phyloP scores from a whole-genome alignment of 2,113 vertebrate species.

The Periophthalmodon schlosseri region DNA sequence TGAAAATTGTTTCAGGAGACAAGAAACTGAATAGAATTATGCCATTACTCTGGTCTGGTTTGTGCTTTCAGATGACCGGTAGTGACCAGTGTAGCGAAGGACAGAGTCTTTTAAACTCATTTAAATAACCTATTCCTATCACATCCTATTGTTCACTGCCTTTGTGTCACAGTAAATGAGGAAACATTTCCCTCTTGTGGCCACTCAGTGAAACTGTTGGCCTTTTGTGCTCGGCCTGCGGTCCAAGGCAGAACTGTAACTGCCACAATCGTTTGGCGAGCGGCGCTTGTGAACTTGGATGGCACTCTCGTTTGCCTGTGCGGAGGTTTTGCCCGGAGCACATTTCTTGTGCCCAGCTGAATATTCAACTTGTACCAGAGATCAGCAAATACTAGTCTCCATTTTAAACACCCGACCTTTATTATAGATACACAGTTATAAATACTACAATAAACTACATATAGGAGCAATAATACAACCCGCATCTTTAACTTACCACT shows the following conservation, averaged over 20 bases:
- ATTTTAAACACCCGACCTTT: neutral
- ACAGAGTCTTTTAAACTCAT: neutral
- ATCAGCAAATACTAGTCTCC: neutral
- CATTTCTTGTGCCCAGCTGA: neutral
- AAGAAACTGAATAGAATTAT: neutral
- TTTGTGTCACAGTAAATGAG: constrained; percentile 13
- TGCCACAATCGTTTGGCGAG: neutral
- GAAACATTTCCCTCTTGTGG: constrained; percentile 64
- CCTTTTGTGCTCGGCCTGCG: neutral
- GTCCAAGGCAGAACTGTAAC: neutral
- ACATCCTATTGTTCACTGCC: neutral
- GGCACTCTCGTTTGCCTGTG: neutral
- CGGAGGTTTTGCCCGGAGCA: neutral
- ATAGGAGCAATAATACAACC: no score
- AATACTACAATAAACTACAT: no score
- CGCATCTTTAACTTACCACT: no score
- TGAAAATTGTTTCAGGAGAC: neutral
- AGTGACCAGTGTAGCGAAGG: neutral
- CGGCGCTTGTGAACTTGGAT: neutral
- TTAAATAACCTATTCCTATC: no score
- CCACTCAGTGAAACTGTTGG: constrained; percentile 17
- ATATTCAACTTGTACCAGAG: constrained; percentile 1
- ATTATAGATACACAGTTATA: no score
- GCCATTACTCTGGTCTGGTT: neutral
- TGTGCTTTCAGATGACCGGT: neutral